Percentiles rank a stretch among this genome's conserved stretches.
phyloP scores from a whole-genome alignment of 2,888 invertebrate species.

The Calephelis perditalis region DNA sequence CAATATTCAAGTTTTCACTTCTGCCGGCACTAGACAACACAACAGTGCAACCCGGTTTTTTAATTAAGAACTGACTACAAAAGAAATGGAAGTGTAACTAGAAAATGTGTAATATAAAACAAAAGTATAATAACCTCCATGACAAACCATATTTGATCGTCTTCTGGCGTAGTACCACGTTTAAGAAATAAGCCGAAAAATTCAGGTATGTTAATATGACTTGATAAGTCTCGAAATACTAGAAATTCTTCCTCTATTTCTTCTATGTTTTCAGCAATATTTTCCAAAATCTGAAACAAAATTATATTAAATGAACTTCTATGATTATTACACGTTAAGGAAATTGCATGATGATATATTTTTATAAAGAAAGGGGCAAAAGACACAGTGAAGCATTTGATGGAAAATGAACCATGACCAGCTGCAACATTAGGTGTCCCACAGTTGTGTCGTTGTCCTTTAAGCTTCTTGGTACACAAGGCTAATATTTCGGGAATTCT shows the following conservation, averaged over 20 bases:
- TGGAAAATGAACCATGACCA: too few relatives aligned
- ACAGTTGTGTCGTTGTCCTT: too few relatives aligned
- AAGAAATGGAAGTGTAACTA: neutral
- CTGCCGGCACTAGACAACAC: too few relatives aligned
- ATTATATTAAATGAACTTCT: neutral
- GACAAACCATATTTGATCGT: conserved; percentile 89
- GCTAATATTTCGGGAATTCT: too few relatives aligned
- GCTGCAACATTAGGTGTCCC: too few relatives aligned
- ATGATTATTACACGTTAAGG: too few relatives aligned
- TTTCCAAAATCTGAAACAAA: conserved; percentile 80
- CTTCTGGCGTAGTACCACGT: conserved; percentile 79
- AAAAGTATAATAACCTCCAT: conserved; percentile 82
- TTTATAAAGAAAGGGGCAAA: too few relatives aligned
- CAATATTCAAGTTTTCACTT: too few relatives aligned
- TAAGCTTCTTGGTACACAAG: too few relatives aligned
- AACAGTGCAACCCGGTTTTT: too few relatives aligned
- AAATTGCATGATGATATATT: too few relatives aligned
- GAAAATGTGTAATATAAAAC: conserved; percentile 12
- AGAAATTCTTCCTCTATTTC: conserved; percentile 90
- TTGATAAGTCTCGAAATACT: conserved; percentile 84
- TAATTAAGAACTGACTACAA: neutral
- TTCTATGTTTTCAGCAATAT: conserved; percentile 87
- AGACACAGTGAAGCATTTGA: too few relatives aligned
- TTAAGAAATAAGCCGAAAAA: conserved; percentile 86
- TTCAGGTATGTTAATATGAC: conserved; percentile 86